Conservation (phyloP, 1,140 invertebrate species). For the Temnothorax nylanderi region DNA sequence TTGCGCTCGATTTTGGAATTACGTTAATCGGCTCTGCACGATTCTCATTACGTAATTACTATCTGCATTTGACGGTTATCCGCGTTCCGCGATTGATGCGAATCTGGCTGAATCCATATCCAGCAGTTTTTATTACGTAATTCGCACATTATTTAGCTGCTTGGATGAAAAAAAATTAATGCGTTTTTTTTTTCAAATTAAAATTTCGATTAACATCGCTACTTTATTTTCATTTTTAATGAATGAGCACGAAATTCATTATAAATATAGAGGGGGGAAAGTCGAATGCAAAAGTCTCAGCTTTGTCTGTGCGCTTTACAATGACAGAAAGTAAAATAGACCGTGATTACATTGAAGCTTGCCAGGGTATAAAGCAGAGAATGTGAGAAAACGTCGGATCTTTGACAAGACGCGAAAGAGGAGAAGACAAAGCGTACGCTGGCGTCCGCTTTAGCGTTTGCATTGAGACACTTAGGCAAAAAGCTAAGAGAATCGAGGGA, state of each 20-base stretch:
- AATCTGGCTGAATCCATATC: slow-evolving; percentile 11
- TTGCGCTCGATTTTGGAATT: background rate
- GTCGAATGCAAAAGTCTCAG: background rate
- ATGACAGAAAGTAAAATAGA: slow-evolving; percentile 19
- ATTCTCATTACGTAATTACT: slow-evolving; percentile 49
- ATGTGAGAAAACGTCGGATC: slow-evolving; percentile 37
- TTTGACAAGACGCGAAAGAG: slow-evolving; percentile 38
- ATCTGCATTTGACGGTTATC: slow-evolving; percentile 23
- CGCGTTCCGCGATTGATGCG: background rate
- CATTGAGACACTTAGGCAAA: slow-evolving; percentile 8
- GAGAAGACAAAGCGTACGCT: slow-evolving; percentile 22
- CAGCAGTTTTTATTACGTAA: slow-evolving; percentile 23
- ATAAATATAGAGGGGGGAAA: background rate
- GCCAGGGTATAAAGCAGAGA: slow-evolving; percentile 16
- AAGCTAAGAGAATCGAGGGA: background rate
- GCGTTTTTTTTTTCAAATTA: background rate
- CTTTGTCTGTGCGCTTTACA: background rate
- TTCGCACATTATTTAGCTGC: background rate
- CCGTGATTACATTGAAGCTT: slow-evolving; percentile 24
- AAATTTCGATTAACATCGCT: background rate
- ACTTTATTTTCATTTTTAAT: background rate
- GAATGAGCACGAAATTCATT: background rate
- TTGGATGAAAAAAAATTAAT: background rate
- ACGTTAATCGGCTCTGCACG: background rate
- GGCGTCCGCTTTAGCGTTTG: background rate